A percentile compares a stretch with the other conserved stretches of the same genome.
phyloP scores from a whole-genome alignment of 2,113 vertebrate genomes.

The Macrotis lagotis region DNA sequence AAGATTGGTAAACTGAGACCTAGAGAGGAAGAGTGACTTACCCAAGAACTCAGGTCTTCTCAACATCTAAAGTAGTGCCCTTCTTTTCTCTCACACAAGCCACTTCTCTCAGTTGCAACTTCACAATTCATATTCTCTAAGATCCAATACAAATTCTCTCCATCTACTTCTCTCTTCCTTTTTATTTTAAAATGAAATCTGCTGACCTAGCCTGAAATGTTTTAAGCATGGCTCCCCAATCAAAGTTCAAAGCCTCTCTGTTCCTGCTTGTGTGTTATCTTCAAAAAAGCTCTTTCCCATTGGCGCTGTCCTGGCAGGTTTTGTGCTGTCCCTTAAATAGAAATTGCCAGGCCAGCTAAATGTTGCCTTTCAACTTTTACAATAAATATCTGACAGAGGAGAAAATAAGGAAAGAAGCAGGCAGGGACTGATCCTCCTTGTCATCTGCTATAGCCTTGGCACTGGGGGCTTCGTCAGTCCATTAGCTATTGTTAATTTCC shows the following conservation, averaged over 20 bases:
- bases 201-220: slow-evolving; percentile 13
- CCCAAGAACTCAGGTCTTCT: not conserved
- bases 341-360: slow-evolving; percentile 75
- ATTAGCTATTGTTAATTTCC: slow-evolving; percentile 79
- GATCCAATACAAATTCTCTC: not conserved
- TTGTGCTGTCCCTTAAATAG: slow-evolving; percentile 77
- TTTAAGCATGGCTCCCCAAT: slow-evolving; percentile 51
- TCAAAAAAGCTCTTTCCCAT: slow-evolving; percentile 76
- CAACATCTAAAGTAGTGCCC: not conserved
- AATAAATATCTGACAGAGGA: slow-evolving; percentile 78
- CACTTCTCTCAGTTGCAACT: not conserved
- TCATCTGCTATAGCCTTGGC: slow-evolving; percentile 62
- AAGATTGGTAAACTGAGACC: not conserved
- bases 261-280: slow-evolving; percentile 70
- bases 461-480: slow-evolving; percentile 62
- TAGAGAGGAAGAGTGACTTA: not conserved
- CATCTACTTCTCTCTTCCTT: not conserved
- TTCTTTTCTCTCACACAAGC: not conserved
- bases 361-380: slow-evolving; percentile 78
- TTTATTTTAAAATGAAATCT: slow-evolving; percentile 56
- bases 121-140: not conserved
- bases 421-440: slow-evolving; percentile 68
- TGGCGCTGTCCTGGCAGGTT: slow-evolving; percentile 73
- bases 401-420: slow-evolving; percentile 75
- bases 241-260: slow-evolving; percentile 65